Base-by-base conservation (phyloP, 2,888 invertebrate species). In the Ophion slaviceki region DNA sequence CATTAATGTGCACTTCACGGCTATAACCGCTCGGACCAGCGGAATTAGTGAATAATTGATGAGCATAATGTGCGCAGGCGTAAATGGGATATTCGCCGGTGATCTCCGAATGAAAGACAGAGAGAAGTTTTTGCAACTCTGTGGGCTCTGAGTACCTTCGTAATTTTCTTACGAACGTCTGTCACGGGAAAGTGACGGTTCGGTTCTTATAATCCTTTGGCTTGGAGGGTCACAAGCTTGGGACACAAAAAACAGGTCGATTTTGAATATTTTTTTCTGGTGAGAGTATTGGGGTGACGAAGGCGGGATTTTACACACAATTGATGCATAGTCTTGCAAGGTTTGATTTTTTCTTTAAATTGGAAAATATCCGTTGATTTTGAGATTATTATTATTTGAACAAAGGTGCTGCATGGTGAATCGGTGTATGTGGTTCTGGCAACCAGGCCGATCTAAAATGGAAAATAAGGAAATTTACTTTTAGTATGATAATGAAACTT, bases 1-100 rank as follows among this genome's bases (percentile, higher is more conserved):
- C 80, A 62, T 71, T 79, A 79, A 79, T 28, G 36, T 72, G 14
- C 74, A 80, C 72, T 80, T 80, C 64, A n/a, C 66, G 66, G 17
- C 1, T 59, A 80, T 74, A 57, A 36, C 40, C 36, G 28, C 59
- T n/a, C 36, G 47, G 28, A 45, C 24, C 20, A 14, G 68, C 59
- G 7, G 59, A 80, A 72, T 57, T 66, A 20, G 57, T 36, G 71
- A 80, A 80, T 72, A 10, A 72, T 40, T 72, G 53, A 40, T 17
- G 53, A 64, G 5, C 17, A 20, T 57, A 11, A 72, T 66, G 20
- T 64, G 28, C 57, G 36, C 20, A 57, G 28, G 17, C 17, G 57
- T 11, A 61, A 20, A 70, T 8, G 7, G n/a, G 17, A 28, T 28
- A 32, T n/a, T 45, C 20, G 36, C 20, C 70, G 53, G 17, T 67